Evolutionary conservation across 1,140 invertebrate species (phyloP).

Genomic region (Euura saliciscinereae): DNA sequence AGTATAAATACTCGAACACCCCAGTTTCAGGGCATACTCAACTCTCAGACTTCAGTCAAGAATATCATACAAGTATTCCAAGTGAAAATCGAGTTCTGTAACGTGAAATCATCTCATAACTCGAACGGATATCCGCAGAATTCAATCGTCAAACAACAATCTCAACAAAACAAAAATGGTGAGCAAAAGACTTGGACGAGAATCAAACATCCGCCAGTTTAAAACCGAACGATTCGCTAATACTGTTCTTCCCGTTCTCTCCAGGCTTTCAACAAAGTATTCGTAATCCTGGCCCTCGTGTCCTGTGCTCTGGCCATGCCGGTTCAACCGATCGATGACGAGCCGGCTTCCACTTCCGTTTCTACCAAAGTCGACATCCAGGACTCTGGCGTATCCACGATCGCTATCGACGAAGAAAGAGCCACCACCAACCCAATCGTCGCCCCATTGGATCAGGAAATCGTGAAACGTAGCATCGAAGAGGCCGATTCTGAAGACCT

Average conservation of each 20-base stretch:
- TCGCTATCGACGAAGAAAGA: not conserved
- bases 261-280: not conserved
- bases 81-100: no score
- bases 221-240: not conserved
- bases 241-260: not conserved
- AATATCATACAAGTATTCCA: no score
- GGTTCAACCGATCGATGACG: not conserved
- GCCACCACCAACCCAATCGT: not conserved
- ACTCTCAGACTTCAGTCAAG: slow-evolving; percentile 5
- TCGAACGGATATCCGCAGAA: not conserved
- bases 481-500: slow-evolving; percentile 34
- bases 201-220: not conserved
- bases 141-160: not conserved
- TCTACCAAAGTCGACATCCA: no score
- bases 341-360: not conserved
- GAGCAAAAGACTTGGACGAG: not conserved
- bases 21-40: slow-evolving; percentile 18
- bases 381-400: no score
- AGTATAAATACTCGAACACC: slow-evolving; percentile 47
- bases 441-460: not conserved
- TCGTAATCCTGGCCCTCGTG: not conserved
- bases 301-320: slow-evolving; percentile 10
- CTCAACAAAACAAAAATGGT: not conserved
- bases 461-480: slow-evolving; percentile 32
- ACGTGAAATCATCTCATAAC: not conserved